Conservation (phyloP, 2,888 invertebrate species). For the Latrodectus elegans region DNA sequence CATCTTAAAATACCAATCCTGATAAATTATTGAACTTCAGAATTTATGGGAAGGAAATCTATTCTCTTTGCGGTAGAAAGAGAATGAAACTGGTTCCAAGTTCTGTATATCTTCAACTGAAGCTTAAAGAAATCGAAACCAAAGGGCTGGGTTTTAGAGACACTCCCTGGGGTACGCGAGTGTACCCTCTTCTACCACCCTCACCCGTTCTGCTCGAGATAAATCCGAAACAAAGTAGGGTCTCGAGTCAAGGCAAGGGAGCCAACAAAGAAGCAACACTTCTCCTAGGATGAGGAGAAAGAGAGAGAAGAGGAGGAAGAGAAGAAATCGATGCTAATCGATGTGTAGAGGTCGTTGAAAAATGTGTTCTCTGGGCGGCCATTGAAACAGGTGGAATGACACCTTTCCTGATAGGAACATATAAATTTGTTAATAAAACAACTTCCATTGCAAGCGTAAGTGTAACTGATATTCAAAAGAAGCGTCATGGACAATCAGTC, state of each 20-base stretch:
- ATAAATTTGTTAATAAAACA: neutral
- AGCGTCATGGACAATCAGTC: too few species aligned
- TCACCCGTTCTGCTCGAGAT: conserved; percentile 12
- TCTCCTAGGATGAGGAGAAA: conserved; percentile 2
- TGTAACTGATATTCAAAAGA: too few species aligned
- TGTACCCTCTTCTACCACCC: neutral
- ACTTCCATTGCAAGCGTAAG: too few species aligned
- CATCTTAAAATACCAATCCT: too few species aligned
- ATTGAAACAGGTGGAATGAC: conserved; percentile 50
- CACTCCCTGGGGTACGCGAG: neutral
- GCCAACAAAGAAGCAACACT: conserved; percentile 32
- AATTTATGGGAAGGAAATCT: too few species aligned
- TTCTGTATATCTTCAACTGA: neutral
- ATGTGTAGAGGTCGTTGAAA: conserved; percentile 58
- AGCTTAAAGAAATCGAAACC: conserved; percentile 2
- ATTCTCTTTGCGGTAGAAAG: too few species aligned
- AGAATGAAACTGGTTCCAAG: neutral
- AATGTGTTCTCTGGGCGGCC: conserved; percentile 41
- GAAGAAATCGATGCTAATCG: conserved; percentile 64
- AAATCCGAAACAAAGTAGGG: conserved; percentile 43
- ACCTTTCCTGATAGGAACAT: neutral
- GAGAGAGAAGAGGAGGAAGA: neutral
- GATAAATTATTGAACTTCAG: too few species aligned
- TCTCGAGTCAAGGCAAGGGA: neutral
- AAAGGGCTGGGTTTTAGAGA: neutral